These are phyloP conservation scores for Eupithecia subfuscata DNA, from an alignment of 2,888 invertebrate genomes.

Conservation along the genomic window DNA sequence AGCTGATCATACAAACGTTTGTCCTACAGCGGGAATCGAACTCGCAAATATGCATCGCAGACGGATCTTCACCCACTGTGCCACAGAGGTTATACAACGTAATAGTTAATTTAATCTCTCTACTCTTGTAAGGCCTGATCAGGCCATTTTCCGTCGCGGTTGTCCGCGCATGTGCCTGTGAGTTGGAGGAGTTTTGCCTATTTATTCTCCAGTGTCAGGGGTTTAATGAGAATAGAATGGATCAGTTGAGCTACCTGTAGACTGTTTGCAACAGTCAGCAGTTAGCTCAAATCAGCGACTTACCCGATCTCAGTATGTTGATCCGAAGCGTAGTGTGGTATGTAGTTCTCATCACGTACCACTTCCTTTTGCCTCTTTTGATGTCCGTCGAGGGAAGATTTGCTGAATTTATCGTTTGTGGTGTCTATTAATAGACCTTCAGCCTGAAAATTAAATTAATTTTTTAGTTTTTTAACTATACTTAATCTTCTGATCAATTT, in stretches of 20 bases:
- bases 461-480: too few species aligned
- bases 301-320: slow-evolving; percentile 93
- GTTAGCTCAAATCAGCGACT: slow-evolving; percentile 40
- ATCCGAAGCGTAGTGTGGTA: slow-evolving; percentile 93
- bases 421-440: slow-evolving; percentile 63
- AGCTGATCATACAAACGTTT: too few species aligned
- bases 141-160: too few species aligned
- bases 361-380: slow-evolving; percentile 81
- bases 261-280: too few species aligned
- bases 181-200: too few species aligned
- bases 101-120: too few species aligned
- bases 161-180: too few species aligned
- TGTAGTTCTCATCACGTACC: slow-evolving; percentile 91
- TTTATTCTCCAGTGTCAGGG: too few species aligned
- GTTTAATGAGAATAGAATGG: too few species aligned
- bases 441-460: slow-evolving; percentile 69
- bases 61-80: background rate
- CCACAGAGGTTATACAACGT: background rate
- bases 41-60: background rate
- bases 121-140: too few species aligned
- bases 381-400: slow-evolving; percentile 35
- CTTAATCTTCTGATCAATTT: too few species aligned
- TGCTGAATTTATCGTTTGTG: slow-evolving; percentile 44
- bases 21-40: background rate
- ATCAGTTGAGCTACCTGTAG: too few species aligned